phyloP scores from a whole-genome alignment of 2,888 invertebrate species.

The Tanypteryx hageni region DNA sequence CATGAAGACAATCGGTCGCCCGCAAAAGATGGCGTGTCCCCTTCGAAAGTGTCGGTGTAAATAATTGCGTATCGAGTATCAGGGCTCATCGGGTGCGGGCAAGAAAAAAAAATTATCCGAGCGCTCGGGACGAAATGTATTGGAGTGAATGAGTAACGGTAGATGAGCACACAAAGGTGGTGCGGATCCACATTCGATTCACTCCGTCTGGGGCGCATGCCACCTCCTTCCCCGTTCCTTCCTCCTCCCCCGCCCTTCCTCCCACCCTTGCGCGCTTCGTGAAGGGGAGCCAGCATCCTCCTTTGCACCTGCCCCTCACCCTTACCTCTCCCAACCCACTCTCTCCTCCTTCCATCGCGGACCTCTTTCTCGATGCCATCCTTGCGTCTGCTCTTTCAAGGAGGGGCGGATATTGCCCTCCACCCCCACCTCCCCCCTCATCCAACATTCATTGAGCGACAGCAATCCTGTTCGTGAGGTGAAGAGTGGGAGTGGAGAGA shows the following conservation, averaged over 20 bases:
- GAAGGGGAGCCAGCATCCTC: conserved; percentile 17
- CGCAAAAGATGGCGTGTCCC: no score
- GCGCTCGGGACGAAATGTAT: no score
- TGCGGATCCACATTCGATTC: neutral
- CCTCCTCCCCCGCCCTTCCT: no score
- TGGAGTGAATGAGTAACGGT: neutral
- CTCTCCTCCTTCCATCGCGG: neutral
- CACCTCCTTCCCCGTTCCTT: neutral
- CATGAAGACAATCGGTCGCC: no score
- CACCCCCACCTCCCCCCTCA: conserved; percentile 49
- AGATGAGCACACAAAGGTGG: neutral
- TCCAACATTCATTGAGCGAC: conserved; percentile 59
- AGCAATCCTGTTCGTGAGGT: conserved; percentile 28
- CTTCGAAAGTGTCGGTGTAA: no score
- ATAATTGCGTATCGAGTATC: no score
- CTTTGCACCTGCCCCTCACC: conserved; percentile 59
- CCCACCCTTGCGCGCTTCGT: neutral
- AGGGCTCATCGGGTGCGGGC: no score
- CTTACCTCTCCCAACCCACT: neutral
- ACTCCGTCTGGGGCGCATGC: neutral
- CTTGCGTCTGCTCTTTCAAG: neutral
- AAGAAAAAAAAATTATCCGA: no score
- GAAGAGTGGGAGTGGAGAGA: neutral
- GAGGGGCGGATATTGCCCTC: conserved; percentile 19
- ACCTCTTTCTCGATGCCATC: conserved; percentile 23